phyloP scores from a whole-genome alignment of 2,113 vertebrate genomes.

The Puntigrus tetrazona region DNA sequence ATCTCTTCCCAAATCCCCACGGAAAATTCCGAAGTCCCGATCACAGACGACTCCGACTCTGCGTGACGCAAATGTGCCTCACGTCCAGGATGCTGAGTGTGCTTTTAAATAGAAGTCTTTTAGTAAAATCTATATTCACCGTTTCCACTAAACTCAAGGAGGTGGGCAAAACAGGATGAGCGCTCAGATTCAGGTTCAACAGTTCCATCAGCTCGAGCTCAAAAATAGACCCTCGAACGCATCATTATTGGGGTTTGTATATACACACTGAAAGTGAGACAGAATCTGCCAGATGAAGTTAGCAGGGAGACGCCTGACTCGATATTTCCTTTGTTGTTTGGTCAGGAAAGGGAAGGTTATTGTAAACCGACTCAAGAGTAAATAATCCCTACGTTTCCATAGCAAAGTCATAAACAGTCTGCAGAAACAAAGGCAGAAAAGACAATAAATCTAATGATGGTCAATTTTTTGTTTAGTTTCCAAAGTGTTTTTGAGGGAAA shows the following conservation, averaged over 20 bases:
- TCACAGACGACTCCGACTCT: background rate
- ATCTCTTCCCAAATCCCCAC: slow-evolving; percentile 12
- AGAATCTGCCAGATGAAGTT: slow-evolving; percentile 74
- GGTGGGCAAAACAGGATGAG: slow-evolving; percentile 57
- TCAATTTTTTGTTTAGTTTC: slow-evolving; percentile 85
- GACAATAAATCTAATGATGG: slow-evolving; percentile 82
- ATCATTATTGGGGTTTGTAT: slow-evolving; percentile 51
- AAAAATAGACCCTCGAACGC: slow-evolving; percentile 58
- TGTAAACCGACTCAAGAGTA: slow-evolving; percentile 75
- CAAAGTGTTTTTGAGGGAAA: slow-evolving; percentile 77
- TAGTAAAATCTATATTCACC: slow-evolving; percentile 46
- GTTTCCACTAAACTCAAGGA: slow-evolving; percentile 32
- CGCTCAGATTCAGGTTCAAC: slow-evolving; percentile 39
- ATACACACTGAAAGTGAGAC: slow-evolving; percentile 57
- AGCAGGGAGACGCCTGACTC: slow-evolving; percentile 75
- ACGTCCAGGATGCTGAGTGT: slow-evolving; percentile 42
- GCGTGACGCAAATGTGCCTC: slow-evolving; percentile 28
- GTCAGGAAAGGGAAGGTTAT: slow-evolving; percentile 77
- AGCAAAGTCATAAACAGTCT: slow-evolving; percentile 77
- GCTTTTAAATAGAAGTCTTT: slow-evolving; percentile 43
- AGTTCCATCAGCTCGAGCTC: slow-evolving; percentile 43
- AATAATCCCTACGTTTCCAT: slow-evolving; percentile 82
- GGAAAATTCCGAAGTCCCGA: slow-evolving; percentile 24
- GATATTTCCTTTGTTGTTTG: slow-evolving; percentile 79
- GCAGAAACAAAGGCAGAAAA: slow-evolving; percentile 73